phyloP scores from a whole-genome alignment of 2,797 vertebrate genomes.

The Craterocephalus amniculus region DNA sequence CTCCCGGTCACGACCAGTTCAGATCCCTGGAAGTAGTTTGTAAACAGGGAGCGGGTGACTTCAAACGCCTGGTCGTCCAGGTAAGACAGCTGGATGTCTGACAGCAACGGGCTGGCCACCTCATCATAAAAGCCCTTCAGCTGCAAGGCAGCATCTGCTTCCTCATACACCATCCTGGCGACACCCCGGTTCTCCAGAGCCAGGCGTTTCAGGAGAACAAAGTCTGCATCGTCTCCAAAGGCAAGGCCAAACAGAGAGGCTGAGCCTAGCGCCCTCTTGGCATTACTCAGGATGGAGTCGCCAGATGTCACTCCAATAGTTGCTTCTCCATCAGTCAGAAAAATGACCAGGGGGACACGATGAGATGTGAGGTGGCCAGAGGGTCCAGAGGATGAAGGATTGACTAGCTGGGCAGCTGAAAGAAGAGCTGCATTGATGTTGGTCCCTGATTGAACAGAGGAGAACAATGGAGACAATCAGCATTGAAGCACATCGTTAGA shows the following conservation, averaged over 20 bases:
- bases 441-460: constrained; percentile 81
- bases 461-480: neutral
- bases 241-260: constrained; percentile 87
- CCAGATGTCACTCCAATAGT: constrained; percentile 83
- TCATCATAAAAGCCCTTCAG: constrained; percentile 88
- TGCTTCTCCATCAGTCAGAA: constrained; percentile 89
- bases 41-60: constrained; percentile 83
- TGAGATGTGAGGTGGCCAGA: constrained; percentile 53
- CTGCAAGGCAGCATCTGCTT: constrained; percentile 85
- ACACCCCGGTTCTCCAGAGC: constrained; percentile 86
- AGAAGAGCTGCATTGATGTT: constrained; percentile 88
- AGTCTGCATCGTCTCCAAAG: constrained; percentile 89
- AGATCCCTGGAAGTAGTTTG: constrained; percentile 89
- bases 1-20: constrained; percentile 87
- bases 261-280: constrained; percentile 76
- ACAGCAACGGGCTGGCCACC: constrained; percentile 87
- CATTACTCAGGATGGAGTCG: constrained; percentile 83
- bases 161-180: constrained; percentile 86
- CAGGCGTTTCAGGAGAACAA: constrained; percentile 82
- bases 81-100: constrained; percentile 86
- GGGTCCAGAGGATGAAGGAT: constrained; percentile 60
- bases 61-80: constrained; percentile 81
- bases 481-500: neutral
- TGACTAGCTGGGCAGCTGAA: constrained; percentile 85
- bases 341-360: constrained; percentile 86